Evolutionary conservation across 2,888 invertebrate species (phyloP), one percentile per base, ranked within the genome.

Genomic region (Anodontia alba): DNA sequence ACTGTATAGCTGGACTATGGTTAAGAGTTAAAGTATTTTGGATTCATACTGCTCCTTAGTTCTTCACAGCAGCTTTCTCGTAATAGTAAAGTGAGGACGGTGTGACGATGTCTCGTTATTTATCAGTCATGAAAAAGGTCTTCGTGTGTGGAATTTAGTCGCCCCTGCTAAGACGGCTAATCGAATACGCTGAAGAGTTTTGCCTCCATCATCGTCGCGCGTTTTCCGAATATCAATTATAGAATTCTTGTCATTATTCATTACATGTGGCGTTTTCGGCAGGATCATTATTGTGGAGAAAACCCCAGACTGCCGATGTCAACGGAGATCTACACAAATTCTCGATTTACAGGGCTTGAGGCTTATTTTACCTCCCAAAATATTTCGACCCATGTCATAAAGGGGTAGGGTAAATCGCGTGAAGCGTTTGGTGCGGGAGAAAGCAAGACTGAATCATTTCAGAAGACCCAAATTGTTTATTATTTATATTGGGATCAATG

Each of bases 201-300:
- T n/a, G 51, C 51, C 51, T 12, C 51, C 51, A n/a, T 51, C 17
- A n/a, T 51, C 23, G 17, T 51, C 51, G 51, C 51, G 20, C 20
- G 8, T n/a, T 51, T n/a, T n/a, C 20, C 8, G 20, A 51, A 17
- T 15, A 10, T 5, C 8, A 12, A 3, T n/a, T n/a, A 15, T 15
- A 10, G 20, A n/a, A 15, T n/a, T 20, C 7, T n/a, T n/a, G 51
- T 51, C 20, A n/a, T 51, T 51, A n/a, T 51, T 51, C 51, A 51
- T 57, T 57, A 67, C 67, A 67, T 36, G 8, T 71, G 71, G 71
- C 71, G 71, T 71, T 54, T 49, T 49, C 71, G 71, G 49, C 71
- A 71, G 71, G 71, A 67, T 67, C 10, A n/a, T 7, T 36, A 23
- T 67, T 31, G 17, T n/a, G 5, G 23, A 20, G 26, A 15, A 66